Evolutionary conservation across 2,888 invertebrate genomes (phyloP), one percentile per base, ranked within the genome.

Genomic region (Dinocampus coccinellae): DNA sequence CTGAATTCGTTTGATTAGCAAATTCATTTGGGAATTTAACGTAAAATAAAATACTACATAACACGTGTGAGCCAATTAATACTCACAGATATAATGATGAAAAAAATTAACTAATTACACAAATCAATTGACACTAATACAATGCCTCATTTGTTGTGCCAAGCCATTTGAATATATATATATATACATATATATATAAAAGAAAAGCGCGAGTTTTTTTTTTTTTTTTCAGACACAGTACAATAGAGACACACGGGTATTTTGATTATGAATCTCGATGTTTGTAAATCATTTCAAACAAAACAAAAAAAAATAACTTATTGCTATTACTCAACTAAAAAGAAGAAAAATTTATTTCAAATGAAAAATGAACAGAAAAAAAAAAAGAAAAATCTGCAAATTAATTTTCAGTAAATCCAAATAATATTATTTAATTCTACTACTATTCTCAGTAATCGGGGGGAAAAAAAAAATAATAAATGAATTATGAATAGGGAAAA

Each of bases 221-320:
- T n/a, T n/a, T n/a, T n/a, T n/a, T n/a, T n/a, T n/a, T n/a, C n/a
- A n/a, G n/a, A n/a, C 24, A 34, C 16, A 9, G 39, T 58, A 36
- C 57, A 10, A 24, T 16, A 20, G 36, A 11, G n/a, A 26, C 34
- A 73, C 60, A 69, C 70, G 70, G 60, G 64, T 58, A 57, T 62
- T 69, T 65, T 70, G 39, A 69, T 61, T 62, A 75, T 66, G 71
- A 72, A 70, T 73, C 74, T 74, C 58, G 68, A 69, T 72, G 72
- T 72, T 74, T 75, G 74, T 74, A 76, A 74, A 62, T 74, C 73
- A 74, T 74, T 72, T 33, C 68, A 65, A n/a, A 63, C 16, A 16
- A 47, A 47, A 16, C 1, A 16, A 20, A 61, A 36, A 16, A 16
- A 55, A 62, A 47, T 20, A 42, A 55, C 66, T 24, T 29, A 53